Evolutionary conservation across 2,797 vertebrate genomes (phyloP).

Genomic region (Argya squamiceps): DNA sequence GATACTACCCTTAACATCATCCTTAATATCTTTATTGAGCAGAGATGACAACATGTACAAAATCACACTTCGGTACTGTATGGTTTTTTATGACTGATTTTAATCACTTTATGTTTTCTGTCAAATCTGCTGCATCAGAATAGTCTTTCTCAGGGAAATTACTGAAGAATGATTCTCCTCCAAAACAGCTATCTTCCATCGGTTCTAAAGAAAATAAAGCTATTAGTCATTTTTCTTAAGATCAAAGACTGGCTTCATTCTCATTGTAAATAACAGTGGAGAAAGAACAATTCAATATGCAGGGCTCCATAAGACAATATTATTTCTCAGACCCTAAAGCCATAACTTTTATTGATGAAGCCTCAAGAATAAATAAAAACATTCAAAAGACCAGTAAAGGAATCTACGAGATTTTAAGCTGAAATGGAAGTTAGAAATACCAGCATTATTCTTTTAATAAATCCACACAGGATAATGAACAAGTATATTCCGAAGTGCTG

Average conservation of each 20-base stretch:
- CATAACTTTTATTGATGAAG: background rate
- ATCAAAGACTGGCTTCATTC: background rate
- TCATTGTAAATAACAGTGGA: background rate
- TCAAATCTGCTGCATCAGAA: background rate
- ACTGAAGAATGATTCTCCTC: background rate
- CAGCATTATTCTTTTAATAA: background rate
- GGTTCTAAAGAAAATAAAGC: background rate
- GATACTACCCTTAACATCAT: background rate
- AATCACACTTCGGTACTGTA: background rate
- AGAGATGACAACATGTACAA: background rate
- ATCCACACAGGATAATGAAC: background rate
- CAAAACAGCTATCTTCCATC: background rate
- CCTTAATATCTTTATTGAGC: background rate
- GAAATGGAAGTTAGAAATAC: background rate
- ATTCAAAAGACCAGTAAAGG: background rate
- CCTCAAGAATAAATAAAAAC: background rate
- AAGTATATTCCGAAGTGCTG: background rate
- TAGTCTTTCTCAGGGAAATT: background rate
- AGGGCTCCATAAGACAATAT: background rate
- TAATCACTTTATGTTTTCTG: background rate
- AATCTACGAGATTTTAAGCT: background rate
- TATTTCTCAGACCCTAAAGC: background rate
- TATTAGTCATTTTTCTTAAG: background rate
- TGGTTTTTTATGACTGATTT: background rate
- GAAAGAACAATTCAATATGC: background rate